A percentile compares a stretch with the other conserved stretches of the same genome.
phyloP scores from a whole-genome alignment of 2,797 vertebrate genomes.

The Danio tinwini region DNA sequence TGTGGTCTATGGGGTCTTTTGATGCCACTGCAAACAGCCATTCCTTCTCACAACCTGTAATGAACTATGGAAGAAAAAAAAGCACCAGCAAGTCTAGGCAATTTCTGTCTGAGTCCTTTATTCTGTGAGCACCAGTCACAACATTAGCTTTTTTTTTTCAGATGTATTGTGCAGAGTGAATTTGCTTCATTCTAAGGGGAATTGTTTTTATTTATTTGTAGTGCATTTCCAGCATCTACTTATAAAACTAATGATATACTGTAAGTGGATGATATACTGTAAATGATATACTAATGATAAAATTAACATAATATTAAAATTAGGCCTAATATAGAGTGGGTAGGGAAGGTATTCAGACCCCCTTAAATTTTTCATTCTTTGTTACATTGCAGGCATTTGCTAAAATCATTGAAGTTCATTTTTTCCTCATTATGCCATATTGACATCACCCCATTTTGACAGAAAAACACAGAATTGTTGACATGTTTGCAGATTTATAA shows the following conservation, averaged over 20 bases:
- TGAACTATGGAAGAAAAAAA: slow-evolving; percentile 37
- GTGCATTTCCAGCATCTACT: no score
- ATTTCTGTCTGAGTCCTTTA: slow-evolving; percentile 30
- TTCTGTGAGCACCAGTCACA: slow-evolving; percentile 4
- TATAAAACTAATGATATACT: no score
- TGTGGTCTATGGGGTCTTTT: slow-evolving; percentile 56
- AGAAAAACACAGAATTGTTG: no score
- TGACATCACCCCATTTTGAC: no score
- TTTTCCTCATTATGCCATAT: no score
- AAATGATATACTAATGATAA: background rate
- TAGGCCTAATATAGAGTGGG: background rate
- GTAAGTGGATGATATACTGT: no score
- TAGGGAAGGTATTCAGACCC: no score
- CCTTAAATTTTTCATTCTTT: no score
- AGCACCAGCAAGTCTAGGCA: slow-evolving; percentile 34
- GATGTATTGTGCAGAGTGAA: background rate
- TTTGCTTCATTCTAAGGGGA: background rate
- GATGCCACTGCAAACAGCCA: slow-evolving; percentile 56
- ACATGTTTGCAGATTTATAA: no score
- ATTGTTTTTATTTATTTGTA: background rate
- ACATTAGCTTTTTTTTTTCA: background rate
- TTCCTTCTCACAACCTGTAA: slow-evolving; percentile 55
- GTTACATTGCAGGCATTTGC: no score
- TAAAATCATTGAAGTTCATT: no score
- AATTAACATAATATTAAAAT: background rate